Conservation (phyloP, 2,113 vertebrate genomes). For the Poeciliopsis retropinna region DNA sequence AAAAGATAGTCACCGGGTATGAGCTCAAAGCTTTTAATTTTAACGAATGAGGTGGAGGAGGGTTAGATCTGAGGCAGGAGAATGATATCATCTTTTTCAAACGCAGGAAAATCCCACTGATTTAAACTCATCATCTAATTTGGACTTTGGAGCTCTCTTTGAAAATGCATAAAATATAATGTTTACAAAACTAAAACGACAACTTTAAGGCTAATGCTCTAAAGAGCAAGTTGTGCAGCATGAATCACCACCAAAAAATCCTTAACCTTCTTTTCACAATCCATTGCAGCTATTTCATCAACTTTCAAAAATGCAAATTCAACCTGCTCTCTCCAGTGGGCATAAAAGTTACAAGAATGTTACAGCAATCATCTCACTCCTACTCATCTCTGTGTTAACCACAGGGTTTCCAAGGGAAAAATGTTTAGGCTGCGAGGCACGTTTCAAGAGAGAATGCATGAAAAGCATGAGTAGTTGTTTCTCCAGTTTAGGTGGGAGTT, state of each 20-base stretch:
- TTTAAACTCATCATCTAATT: background rate
- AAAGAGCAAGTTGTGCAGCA: too few relatives aligned
- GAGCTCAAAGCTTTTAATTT: too few relatives aligned
- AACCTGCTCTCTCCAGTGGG: conserved; percentile 66
- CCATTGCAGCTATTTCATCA: conserved; percentile 47
- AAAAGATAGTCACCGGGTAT: background rate
- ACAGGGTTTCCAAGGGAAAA: conserved; percentile 73
- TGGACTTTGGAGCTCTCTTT: background rate
- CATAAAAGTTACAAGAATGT: conserved; percentile 76
- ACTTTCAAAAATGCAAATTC: conserved; percentile 64
- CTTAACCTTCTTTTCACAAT: conserved; percentile 10
- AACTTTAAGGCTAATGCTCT: too few relatives aligned
- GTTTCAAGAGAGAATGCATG: conserved; percentile 72
- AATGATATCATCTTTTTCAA: background rate
- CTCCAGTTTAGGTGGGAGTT: conserved; percentile 68
- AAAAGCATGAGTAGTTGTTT: conserved; percentile 69
- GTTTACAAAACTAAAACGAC: too few relatives aligned
- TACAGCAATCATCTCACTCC: conserved; percentile 78
- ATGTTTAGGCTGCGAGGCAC: conserved; percentile 70
- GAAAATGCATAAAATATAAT: too few relatives aligned
- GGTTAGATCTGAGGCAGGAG: background rate
- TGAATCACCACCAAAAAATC: too few relatives aligned
- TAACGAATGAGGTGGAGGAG: too few relatives aligned
- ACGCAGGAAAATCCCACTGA: background rate
- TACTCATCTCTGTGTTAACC: conserved; percentile 77